These are phyloP conservation scores for Pollimyrus isidori DNA, from an alignment of 2,113 vertebrate species.

Conservation along the genomic window DNA sequence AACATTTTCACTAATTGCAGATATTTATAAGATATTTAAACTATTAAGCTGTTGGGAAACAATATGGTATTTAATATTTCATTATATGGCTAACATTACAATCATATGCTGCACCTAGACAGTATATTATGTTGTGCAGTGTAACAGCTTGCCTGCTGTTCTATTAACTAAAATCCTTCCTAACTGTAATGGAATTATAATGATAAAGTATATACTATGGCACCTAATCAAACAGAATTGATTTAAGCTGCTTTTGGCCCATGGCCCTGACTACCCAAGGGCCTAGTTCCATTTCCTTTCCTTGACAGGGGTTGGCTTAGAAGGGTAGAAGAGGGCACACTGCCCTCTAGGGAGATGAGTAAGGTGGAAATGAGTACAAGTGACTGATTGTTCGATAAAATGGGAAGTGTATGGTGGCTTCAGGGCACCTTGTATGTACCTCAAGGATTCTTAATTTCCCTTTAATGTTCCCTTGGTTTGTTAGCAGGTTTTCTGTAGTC, in stretches of 20 bases:
- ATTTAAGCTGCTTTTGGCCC: slow-evolving; percentile 55
- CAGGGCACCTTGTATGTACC: neutral
- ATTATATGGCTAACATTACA: neutral
- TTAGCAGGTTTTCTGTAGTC: neutral
- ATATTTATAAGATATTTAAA: neutral
- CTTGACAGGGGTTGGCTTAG: slow-evolving; percentile 34
- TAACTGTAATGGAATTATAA: slow-evolving; percentile 64
- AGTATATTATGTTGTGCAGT: slow-evolving; percentile 54
- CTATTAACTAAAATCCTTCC: slow-evolving; percentile 62
- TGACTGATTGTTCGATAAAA: slow-evolving; percentile 23
- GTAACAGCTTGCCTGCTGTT: slow-evolving; percentile 53
- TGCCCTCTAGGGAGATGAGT: slow-evolving; percentile 4
- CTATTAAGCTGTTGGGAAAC: neutral
- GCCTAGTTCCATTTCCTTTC: slow-evolving; percentile 39
- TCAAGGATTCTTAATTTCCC: neutral
- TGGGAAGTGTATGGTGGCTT: slow-evolving; percentile 17
- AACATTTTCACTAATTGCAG: neutral
- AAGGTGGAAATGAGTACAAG: slow-evolving; percentile 10
- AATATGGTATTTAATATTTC: neutral
- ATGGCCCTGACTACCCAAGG: slow-evolving; percentile 38
- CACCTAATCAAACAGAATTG: slow-evolving; percentile 62
- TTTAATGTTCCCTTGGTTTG: neutral
- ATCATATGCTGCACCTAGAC: slow-evolving; percentile 32
- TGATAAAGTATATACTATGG: slow-evolving; percentile 53
- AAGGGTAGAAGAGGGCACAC: neutral